A percentile compares a stretch with the other conserved stretches of the same genome.
Conservation (phyloP, 2,113 vertebrate species). For the Mola mola region DNA sequence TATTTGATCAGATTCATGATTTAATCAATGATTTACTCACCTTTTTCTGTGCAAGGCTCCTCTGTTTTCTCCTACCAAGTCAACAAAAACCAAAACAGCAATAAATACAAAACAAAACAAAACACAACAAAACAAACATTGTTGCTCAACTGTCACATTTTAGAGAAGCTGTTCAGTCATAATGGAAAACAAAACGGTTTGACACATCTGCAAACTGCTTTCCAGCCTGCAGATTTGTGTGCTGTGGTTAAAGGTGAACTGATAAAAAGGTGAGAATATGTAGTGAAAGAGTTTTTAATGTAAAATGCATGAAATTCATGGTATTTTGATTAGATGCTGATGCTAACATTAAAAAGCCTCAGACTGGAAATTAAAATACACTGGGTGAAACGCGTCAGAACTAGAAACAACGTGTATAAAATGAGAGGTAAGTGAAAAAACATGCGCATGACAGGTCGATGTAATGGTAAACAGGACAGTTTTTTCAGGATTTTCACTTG, state of each 20-base stretch:
- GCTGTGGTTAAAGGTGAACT: not conserved
- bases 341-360: not conserved
- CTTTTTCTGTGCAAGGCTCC: not conserved
- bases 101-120: not conserved
- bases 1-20: too few relatives aligned
- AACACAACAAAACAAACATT: not conserved
- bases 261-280: too few relatives aligned
- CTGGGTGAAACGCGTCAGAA: not conserved
- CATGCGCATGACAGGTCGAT: too few relatives aligned
- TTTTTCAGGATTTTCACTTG: too few relatives aligned
- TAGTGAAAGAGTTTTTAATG: too few relatives aligned
- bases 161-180: constrained; percentile 10
- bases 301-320: too few relatives aligned
- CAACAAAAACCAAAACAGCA: too few relatives aligned
- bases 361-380: constrained; percentile 8
- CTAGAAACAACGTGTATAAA: too few relatives aligned
- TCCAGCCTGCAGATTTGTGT: too few relatives aligned
- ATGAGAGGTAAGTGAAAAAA: too few relatives aligned
- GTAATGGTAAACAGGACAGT: too few relatives aligned
- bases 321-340: too few relatives aligned
- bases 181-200: constrained; percentile 2
- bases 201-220: not conserved
- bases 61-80: constrained; percentile 46
- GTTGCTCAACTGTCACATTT: constrained; percentile 23
- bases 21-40: constrained; percentile 51